Percentiles rank a stretch among this genome's conserved stretches.
Conservation (phyloP, 1,140 invertebrate species). For the Drosophila simulans region DNA sequence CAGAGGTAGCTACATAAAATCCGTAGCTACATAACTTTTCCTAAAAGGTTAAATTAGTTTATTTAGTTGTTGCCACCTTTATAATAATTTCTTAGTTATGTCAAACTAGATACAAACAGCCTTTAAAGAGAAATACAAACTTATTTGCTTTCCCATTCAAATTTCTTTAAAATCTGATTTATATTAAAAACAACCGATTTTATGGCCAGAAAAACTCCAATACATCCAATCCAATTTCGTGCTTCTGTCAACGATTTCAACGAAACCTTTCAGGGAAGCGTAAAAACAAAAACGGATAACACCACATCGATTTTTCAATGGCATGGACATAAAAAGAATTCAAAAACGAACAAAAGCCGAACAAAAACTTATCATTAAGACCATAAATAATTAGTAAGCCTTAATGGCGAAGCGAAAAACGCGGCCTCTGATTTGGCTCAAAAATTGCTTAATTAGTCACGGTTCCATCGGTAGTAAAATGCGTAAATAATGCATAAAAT, state of each 20-base stretch:
- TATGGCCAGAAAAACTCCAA: slow-evolving; percentile 12
- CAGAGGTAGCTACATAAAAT: slow-evolving; percentile 9
- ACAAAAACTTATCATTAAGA: slow-evolving; percentile 72
- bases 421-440: slow-evolving; percentile 54
- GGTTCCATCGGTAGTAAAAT: slow-evolving; percentile 56
- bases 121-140: background rate
- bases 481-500: slow-evolving; percentile 81
- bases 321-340: slow-evolving; percentile 16
- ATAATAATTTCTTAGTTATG: slow-evolving; percentile 3
- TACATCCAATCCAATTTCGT: background rate
- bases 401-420: slow-evolving; percentile 40
- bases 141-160: slow-evolving; percentile 5
- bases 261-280: background rate
- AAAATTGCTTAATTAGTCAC: slow-evolving; percentile 82
- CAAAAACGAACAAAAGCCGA: slow-evolving; percentile 52
- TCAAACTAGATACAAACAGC: background rate
- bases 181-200: background rate
- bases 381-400: slow-evolving; percentile 73
- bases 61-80: background rate
- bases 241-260: background rate
- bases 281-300: slow-evolving; percentile 5
- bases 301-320: background rate
- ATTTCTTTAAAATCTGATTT: background rate
- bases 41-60: background rate
- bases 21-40: background rate